Conservation (phyloP, 2,797 vertebrate species). For the Dallia pectoralis region DNA sequence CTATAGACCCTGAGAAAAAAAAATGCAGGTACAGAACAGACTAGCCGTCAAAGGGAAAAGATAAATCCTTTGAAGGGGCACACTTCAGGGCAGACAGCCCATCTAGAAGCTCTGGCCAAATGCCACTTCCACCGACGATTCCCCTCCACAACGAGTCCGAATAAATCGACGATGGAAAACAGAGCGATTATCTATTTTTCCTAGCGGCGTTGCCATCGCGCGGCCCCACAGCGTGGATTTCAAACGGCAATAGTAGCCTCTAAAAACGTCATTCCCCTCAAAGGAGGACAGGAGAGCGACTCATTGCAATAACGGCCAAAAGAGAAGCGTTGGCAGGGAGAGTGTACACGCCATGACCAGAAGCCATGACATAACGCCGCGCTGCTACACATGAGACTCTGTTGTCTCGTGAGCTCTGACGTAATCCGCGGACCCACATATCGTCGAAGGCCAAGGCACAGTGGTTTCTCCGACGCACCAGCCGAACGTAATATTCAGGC, state of each 20-base stretch:
- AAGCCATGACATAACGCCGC: conserved; percentile 12
- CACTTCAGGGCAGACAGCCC: background rate
- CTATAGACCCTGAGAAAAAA: conserved; percentile 63
- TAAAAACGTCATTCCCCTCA: background rate
- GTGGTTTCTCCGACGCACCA: conserved; percentile 14
- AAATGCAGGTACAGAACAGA: conserved; percentile 54
- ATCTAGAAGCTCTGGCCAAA: no score
- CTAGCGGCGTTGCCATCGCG: conserved; percentile 20
- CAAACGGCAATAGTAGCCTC: background rate
- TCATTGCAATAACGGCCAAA: conserved; percentile 11
- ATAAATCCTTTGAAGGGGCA: conserved; percentile 25
- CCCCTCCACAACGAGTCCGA: no score
- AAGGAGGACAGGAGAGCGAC: conserved; percentile 14
- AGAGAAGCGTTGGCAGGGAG: conserved; percentile 2
- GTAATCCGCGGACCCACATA: conserved; percentile 29
- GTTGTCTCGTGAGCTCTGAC: conserved; percentile 23
- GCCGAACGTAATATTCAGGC: conserved; percentile 46
- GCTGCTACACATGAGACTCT: conserved; percentile 29
- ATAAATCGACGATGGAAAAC: background rate
- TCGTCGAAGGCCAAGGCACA: conserved; percentile 39
- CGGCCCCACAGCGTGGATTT: background rate
- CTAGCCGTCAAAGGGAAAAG: conserved; percentile 67
- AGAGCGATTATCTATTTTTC: conserved; percentile 18
- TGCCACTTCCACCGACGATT: no score
- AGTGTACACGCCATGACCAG: background rate